A percentile compares a stretch with the other conserved stretches of the same genome.
phyloP scores from a whole-genome alignment of 64 coral and sea anemone species.

The Actinia tenebrosa region DNA sequence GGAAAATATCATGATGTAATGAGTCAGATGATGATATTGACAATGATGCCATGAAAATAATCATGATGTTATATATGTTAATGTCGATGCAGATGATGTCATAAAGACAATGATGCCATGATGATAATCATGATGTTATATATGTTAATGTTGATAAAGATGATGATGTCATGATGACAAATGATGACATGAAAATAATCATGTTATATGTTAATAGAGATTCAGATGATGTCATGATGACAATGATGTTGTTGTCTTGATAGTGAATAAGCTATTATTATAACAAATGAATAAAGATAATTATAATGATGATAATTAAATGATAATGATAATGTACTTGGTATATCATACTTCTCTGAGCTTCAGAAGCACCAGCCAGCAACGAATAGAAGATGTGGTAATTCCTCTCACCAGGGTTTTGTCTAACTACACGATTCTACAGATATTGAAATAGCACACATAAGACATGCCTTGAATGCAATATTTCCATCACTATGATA shows the following conservation, averaged over 20 bases:
- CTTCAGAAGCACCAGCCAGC: constrained; percentile 79
- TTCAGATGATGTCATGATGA: not conserved
- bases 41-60: not conserved
- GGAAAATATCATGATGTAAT: not conserved
- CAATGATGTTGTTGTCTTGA: not conserved
- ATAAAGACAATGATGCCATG: not conserved
- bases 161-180: not conserved
- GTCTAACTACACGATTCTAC: constrained; percentile 92
- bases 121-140: not conserved
- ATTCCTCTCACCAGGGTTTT: constrained; percentile 97
- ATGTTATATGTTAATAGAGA: not conserved
- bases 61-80: no score
- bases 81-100: no score
- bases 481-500: no score
- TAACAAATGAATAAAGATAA: no score
- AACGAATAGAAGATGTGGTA: constrained; percentile 98
- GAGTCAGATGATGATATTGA: not conserved
- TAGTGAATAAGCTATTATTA: no score
- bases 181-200: not conserved
- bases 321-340: not conserved
- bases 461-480: no score
- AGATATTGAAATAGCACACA: not conserved
- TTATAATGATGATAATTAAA: no score
- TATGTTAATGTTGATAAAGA: not conserved
- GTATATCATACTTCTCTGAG: constrained; percentile 84